Evolutionary conservation across 1,140 invertebrate species (phyloP).

Genomic region (Lucilia sericata): DNA sequence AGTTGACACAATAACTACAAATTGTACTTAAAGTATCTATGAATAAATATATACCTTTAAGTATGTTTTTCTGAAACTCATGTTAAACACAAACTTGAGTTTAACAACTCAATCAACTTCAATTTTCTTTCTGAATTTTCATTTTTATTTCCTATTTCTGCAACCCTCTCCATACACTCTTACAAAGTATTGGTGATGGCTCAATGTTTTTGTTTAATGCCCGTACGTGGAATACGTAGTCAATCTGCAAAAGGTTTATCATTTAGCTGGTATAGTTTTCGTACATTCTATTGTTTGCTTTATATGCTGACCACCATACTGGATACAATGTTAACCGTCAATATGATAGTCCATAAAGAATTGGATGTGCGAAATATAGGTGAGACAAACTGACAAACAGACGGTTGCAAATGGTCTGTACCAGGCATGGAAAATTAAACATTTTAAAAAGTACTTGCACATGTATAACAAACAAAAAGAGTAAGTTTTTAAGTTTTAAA

Average conservation of each 20-base stretch:
- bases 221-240: slow-evolving; percentile 56
- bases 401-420: not conserved
- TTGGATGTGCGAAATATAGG: slow-evolving; percentile 62
- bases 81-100: too few relatives aligned
- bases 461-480: too few relatives aligned
- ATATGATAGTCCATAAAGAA: slow-evolving; percentile 48
- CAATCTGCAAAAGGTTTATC: slow-evolving; percentile 48
- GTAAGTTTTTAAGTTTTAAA: too few relatives aligned
- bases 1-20: too few relatives aligned
- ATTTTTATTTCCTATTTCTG: not conserved
- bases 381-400: slow-evolving; percentile 40
- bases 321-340: slow-evolving; percentile 53
- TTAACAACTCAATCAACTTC: too few relatives aligned
- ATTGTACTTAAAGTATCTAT: too few relatives aligned
- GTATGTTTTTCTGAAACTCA: too few relatives aligned
- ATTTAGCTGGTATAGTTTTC: slow-evolving; percentile 57
- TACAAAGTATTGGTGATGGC: slow-evolving; percentile 57
- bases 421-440: too few relatives aligned
- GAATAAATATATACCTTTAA: too few relatives aligned
- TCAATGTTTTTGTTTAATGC: slow-evolving; percentile 65
- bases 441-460: too few relatives aligned
- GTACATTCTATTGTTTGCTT: slow-evolving; percentile 53
- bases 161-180: too few relatives aligned
- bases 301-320: slow-evolving; percentile 50
- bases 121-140: not conserved